Base-by-base conservation (phyloP, 2,113 vertebrate species). In the Pica pica region DNA sequence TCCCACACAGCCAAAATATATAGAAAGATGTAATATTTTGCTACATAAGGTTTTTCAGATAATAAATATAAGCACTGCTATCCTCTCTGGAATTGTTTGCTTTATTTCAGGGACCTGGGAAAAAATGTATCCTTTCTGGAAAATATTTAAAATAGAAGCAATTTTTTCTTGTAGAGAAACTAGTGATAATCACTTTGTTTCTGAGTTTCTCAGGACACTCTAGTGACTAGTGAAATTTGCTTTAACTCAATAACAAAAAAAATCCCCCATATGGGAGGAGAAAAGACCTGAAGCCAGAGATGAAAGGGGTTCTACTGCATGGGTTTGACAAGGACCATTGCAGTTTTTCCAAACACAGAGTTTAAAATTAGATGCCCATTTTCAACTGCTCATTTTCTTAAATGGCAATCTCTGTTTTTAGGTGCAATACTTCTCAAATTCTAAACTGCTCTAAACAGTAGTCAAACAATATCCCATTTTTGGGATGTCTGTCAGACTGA, bases 121-220 rank as follows among this genome's bases (percentile, higher is more conserved):
- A 90, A 87, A 80, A 88, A 79, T 16, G 10, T 55, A 11, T 63
- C 20, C 10, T 88, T 93, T 33, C 22, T 83, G 68, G 33, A 71
- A 95, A 88, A 86, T 92, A 86, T 78, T 93, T 74, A 80, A 93
- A 95, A 67, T 3, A 91, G 69, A 87, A 61, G 8, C 17, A 86
- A 12, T 63, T 74, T 88, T 9, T 55, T 90, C 6, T 67, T 77
- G 14, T 24, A 71, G 30, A 52, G 20, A 80, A 83, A 79, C 50
- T 67, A 50, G 11, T 31, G 69, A 82, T 80, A 88, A 83, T 57
- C 10, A 46, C 42, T 80, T 80, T 65, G 6, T 80, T 61, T 63
- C 37, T 69, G 75, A 74, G 15, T n/a, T 89, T 83, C 81, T 80
- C 35, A 79, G 37, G 17, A 26, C 30, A 59, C 35, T 69, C 47